phyloP scores from a whole-genome alignment of 2,888 invertebrate species.

The Thecophora atra region DNA sequence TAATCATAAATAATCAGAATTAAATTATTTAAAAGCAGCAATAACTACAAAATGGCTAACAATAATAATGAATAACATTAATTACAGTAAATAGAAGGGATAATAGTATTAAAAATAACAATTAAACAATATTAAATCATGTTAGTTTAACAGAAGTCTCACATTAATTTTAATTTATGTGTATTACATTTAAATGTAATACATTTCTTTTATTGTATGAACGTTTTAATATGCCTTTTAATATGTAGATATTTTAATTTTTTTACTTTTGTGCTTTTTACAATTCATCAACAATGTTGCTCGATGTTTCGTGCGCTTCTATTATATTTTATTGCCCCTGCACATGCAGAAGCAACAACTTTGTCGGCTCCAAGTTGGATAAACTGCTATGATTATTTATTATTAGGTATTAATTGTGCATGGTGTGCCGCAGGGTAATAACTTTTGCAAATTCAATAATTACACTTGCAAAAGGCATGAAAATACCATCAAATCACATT shows the following conservation, averaged over 20 bases:
- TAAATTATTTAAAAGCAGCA: background rate
- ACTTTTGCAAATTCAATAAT: conserved; percentile 11
- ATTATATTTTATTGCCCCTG: background rate
- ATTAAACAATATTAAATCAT: too few relatives aligned
- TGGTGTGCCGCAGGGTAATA: background rate
- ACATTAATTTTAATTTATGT: too few relatives aligned
- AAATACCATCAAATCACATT: background rate
- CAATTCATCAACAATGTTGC: conserved; percentile 7
- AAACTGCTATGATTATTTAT: background rate
- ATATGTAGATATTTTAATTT: too few relatives aligned
- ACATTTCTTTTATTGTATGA: too few relatives aligned
- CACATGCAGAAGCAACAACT: conserved; percentile 16
- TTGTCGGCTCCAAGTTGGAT: background rate
- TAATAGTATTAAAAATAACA: too few relatives aligned
- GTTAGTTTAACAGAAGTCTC: too few relatives aligned
- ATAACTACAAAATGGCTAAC: too few relatives aligned
- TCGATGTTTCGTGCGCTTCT: background rate
- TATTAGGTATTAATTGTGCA: conserved; percentile 8
- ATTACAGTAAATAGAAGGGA: too few relatives aligned
- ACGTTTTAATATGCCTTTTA: too few relatives aligned
- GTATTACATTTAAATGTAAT: too few relatives aligned
- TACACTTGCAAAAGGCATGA: background rate
- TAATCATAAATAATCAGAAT: background rate
- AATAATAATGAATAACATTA: too few relatives aligned
- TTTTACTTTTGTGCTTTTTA: too few relatives aligned